Evolutionary conservation across 2,888 invertebrate genomes (phyloP).

Genomic region (Cephus sareptanus): DNA sequence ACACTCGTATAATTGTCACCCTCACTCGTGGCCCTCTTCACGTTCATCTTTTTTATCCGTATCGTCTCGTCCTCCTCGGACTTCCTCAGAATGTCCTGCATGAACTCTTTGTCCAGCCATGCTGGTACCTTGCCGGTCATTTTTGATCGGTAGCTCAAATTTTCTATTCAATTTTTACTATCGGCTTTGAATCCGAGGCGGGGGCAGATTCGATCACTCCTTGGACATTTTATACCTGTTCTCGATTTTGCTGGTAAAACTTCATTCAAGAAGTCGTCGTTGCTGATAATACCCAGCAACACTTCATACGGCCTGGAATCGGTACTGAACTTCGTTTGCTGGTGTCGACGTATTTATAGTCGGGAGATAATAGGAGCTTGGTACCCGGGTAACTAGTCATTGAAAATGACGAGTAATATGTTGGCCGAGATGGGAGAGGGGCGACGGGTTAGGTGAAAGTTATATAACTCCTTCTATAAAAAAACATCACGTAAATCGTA

Average conservation of each 20-base stretch:
- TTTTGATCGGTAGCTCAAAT: too few species aligned
- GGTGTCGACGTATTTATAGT: not conserved
- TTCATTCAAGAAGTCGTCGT: not conserved
- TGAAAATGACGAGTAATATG: not conserved
- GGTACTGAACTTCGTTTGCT: not conserved
- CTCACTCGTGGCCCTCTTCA: constrained; percentile 53
- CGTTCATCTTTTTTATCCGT: constrained; percentile 41
- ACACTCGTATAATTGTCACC: constrained; percentile 63
- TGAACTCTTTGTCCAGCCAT: constrained; percentile 51
- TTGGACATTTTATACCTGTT: not conserved
- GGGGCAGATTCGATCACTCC: too few species aligned
- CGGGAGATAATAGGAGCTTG: not conserved
- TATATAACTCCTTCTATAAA: not conserved
- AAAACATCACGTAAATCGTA: not conserved
- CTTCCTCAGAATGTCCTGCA: constrained; percentile 46
- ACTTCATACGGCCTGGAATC: not conserved
- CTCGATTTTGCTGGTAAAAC: not conserved
- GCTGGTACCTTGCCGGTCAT: constrained; percentile 24
- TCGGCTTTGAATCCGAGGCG: too few species aligned
- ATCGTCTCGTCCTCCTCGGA: constrained; percentile 46
- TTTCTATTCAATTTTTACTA: too few species aligned
- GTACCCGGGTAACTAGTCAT: not conserved
- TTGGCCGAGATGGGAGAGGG: accelerated
- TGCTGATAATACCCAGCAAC: not conserved
- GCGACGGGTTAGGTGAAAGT: not conserved